Conservation (phyloP, 2,888 invertebrate species). For the Lymantria monacha region DNA sequence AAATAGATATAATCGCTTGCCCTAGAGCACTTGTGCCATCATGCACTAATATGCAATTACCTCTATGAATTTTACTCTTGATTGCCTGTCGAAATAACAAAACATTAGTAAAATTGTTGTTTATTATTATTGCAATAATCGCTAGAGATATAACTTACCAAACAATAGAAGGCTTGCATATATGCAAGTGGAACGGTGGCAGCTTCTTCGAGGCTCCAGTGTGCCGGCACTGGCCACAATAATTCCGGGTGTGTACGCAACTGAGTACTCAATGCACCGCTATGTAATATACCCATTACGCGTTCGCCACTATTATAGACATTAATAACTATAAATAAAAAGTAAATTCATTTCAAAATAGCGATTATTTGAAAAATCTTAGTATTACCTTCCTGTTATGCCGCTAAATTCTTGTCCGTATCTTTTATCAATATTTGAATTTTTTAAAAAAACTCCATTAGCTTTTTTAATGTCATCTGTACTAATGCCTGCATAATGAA, state of each 20-base stretch:
- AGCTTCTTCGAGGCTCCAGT: too few species aligned
- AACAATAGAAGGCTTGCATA: too few species aligned
- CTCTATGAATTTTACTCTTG: neutral
- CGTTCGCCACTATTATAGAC: slow-evolving; percentile 57
- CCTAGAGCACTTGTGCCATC: slow-evolving; percentile 56
- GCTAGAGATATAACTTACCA: too few species aligned
- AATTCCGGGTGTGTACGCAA: slow-evolving; percentile 74
- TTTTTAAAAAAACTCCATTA: slow-evolving; percentile 26
- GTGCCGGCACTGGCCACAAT: too few species aligned
- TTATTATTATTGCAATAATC: too few species aligned
- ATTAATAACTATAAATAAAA: neutral
- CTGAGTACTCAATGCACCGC: slow-evolving; percentile 77
- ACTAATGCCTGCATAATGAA: too few species aligned
- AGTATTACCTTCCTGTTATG: slow-evolving; percentile 43
- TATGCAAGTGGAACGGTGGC: too few species aligned
- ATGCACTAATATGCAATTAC: slow-evolving; percentile 15
- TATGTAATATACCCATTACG: slow-evolving; percentile 84
- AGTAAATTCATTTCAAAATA: neutral
- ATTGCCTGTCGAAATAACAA: neutral
- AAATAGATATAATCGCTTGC: slow-evolving; percentile 57
- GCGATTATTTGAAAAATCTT: too few species aligned
- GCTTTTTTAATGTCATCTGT: slow-evolving; percentile 49
- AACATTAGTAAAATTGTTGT: too few species aligned
- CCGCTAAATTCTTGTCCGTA: slow-evolving; percentile 67
- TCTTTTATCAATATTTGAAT: slow-evolving; percentile 8